Conservation (phyloP, 2,888 invertebrate species). For the Meiosimyza platycephala region DNA sequence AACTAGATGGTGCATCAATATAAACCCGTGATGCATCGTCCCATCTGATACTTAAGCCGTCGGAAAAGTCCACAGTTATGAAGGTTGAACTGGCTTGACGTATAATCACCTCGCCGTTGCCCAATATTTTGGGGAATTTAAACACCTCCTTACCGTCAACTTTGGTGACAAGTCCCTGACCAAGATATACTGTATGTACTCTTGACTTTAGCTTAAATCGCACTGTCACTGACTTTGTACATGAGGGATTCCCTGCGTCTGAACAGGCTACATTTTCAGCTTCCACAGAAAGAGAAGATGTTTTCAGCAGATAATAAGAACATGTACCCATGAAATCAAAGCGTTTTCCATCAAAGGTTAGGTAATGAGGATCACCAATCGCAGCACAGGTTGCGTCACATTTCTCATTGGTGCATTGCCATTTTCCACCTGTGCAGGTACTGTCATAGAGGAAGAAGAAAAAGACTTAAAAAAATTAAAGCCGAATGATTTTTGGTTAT, state of each 20-base stretch:
- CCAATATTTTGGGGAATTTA: conserved; percentile 72
- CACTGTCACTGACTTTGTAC: conserved; percentile 84
- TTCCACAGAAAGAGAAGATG: conserved; percentile 76
- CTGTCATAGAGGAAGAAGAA: conserved; percentile 37
- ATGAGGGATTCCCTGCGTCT: conserved; percentile 79
- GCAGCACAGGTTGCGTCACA: conserved; percentile 89
- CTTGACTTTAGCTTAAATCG: conserved; percentile 68
- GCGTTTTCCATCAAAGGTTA: conserved; percentile 87
- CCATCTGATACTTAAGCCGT: conserved; percentile 87
- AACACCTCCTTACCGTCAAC: conserved; percentile 78
- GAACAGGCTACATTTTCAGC: conserved; percentile 87
- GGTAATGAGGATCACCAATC: conserved; percentile 90
- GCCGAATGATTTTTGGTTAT: too few species aligned
- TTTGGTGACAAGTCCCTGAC: conserved; percentile 77
- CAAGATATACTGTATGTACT: conserved; percentile 73
- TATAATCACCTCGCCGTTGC: conserved; percentile 71
- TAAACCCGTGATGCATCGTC: conserved; percentile 87
- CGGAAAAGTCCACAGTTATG: conserved; percentile 76
- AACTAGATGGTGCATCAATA: conserved; percentile 80
- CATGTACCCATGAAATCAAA: conserved; percentile 94
- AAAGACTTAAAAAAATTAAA: conserved; percentile 76
- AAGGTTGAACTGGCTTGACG: conserved; percentile 80
- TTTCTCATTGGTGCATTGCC: conserved; percentile 81
- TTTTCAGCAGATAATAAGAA: conserved; percentile 82
- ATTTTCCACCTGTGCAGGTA: conserved; percentile 79